Percentiles rank a stretch among this genome's conserved stretches.
phyloP scores from a whole-genome alignment of 2,888 invertebrate genomes.

The Drosophila birchii region DNA sequence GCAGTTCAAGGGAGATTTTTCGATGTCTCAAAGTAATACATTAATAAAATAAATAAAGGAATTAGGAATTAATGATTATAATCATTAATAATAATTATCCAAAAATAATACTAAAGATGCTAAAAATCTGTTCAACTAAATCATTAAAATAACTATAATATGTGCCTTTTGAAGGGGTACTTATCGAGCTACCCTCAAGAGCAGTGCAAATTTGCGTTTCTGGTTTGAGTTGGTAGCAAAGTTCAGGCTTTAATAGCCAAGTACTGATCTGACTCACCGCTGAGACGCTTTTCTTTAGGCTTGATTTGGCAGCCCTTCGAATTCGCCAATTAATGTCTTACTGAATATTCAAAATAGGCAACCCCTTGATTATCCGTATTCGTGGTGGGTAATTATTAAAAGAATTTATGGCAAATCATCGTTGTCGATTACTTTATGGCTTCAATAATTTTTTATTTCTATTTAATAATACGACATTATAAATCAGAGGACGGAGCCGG shows the following conservation, averaged over 20 bases:
- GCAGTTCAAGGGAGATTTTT: neutral
- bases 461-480: slow-evolving; percentile 64
- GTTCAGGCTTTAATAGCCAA: slow-evolving; percentile 1
- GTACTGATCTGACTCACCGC: slow-evolving; percentile 13
- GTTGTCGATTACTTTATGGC: slow-evolving; percentile 21
- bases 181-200: neutral
- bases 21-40: neutral
- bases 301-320: slow-evolving; percentile 43
- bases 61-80: too few relatives aligned
- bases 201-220: slow-evolving; percentile 1
- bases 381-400: slow-evolving; percentile 46
- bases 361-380: slow-evolving; percentile 26
- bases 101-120: neutral
- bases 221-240: neutral
- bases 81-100: neutral
- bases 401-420: slow-evolving; percentile 62
- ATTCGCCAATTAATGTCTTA: neutral
- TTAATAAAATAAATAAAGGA: neutral
- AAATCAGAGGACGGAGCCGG: slow-evolving; percentile 60
- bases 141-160: neutral
- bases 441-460: slow-evolving; percentile 35
- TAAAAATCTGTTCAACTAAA: neutral
- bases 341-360: slow-evolving; percentile 10
- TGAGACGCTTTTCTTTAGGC: slow-evolving; percentile 20
- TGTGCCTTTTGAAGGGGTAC: neutral